phyloP scores from a whole-genome alignment of 1,140 invertebrate species.

The Dufourea novaeangliae region DNA sequence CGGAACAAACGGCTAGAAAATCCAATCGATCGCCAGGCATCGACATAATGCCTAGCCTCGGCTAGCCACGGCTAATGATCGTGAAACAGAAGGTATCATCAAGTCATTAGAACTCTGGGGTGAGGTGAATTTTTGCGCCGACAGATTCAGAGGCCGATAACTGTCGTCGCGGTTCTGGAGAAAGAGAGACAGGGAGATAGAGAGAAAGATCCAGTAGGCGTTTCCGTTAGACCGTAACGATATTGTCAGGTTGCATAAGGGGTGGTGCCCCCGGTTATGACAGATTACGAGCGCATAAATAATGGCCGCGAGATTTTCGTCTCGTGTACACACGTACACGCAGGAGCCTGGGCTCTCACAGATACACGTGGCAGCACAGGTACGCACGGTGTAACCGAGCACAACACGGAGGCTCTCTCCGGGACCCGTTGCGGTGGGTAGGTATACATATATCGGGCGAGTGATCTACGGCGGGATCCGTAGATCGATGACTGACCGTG shows the following conservation, averaged over 20 bases:
- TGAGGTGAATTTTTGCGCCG: constrained; percentile 30
- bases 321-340: constrained; percentile 17
- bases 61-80: not conserved
- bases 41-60: not conserved
- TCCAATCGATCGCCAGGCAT: not conserved
- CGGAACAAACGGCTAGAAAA: not conserved
- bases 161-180: constrained; percentile 47
- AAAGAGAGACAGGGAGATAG: too few species aligned
- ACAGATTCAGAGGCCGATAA: constrained; percentile 57
- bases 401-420: constrained; percentile 19
- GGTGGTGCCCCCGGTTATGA: constrained; percentile 61
- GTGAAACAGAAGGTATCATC: constrained; percentile 23
- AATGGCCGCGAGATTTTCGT: constrained; percentile 63
- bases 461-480: constrained; percentile 73
- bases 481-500: constrained; percentile 78
- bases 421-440: constrained; percentile 42
- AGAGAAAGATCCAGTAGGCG: constrained; percentile 46
- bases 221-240: constrained; percentile 67
- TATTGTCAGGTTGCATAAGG: constrained; percentile 70
- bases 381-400: constrained; percentile 3
- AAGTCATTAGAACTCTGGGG: constrained; percentile 4
- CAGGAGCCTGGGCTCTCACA: not conserved
- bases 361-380: too few species aligned
- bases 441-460: constrained; percentile 69
- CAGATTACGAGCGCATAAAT: constrained; percentile 70